Conservation (phyloP, 2,113 vertebrate species). For the Cheilinus undulatus region DNA sequence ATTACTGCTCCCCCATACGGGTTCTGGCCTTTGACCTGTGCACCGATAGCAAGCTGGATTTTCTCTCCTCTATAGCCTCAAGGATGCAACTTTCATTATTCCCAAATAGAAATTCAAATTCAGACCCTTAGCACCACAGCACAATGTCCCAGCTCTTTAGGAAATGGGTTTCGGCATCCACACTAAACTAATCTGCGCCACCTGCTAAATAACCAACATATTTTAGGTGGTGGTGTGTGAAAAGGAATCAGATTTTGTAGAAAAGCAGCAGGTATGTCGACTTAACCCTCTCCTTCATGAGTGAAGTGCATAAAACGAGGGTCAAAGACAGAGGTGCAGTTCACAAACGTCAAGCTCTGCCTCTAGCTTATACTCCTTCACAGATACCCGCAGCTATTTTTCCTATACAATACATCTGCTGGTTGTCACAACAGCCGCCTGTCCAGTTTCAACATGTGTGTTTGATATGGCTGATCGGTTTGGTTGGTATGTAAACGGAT, state of each 20-base stretch:
- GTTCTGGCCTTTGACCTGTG: too few species aligned
- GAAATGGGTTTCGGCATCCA: too few species aligned
- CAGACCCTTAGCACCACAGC: too few species aligned
- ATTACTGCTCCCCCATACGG: too few species aligned
- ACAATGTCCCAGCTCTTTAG: too few species aligned
- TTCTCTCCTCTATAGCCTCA: too few species aligned
- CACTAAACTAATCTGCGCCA: too few species aligned
- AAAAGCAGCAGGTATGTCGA: not conserved
- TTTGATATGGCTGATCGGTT: slow-evolving; percentile 33
- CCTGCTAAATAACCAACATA: too few species aligned
- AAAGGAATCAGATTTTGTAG: slow-evolving; percentile 1
- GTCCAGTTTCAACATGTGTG: slow-evolving; percentile 26
- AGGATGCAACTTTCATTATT: too few species aligned
- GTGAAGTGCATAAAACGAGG: not conserved
- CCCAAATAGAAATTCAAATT: too few species aligned
- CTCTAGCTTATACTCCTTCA: slow-evolving; percentile 7
- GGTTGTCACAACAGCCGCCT: slow-evolving; percentile 45
- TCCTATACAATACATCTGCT: slow-evolving; percentile 29
- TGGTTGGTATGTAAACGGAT: slow-evolving; percentile 58
- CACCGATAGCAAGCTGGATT: too few species aligned
- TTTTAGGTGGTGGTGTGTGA: slow-evolving; percentile 3
- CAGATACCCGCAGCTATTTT: slow-evolving; percentile 21
- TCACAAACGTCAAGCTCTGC: not conserved
- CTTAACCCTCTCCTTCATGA: not conserved
- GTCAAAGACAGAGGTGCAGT: slow-evolving; percentile 1